These are phyloP conservation scores for Leptopilina clavipes DNA, from an alignment of 1,140 invertebrate species.

Conservation along the genomic window DNA sequence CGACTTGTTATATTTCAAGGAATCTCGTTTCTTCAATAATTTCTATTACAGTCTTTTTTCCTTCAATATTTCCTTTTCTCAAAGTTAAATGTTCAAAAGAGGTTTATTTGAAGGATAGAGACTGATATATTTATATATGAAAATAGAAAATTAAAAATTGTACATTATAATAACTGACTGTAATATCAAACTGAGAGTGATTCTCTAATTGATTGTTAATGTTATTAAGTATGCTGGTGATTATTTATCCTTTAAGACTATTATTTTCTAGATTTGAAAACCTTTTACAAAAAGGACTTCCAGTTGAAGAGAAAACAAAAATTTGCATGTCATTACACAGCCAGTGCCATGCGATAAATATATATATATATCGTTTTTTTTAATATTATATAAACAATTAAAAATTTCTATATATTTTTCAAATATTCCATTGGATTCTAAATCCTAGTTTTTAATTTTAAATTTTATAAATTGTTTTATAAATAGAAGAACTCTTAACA, in stretches of 20 bases:
- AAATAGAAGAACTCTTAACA: not conserved
- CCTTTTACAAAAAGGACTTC: slow-evolving; percentile 3
- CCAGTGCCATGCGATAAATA: slow-evolving; percentile 8
- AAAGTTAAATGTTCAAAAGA: not conserved
- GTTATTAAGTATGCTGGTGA: not conserved
- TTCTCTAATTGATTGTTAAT: slow-evolving; percentile 12
- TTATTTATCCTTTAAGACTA: not conserved
- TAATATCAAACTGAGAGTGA: slow-evolving; percentile 3
- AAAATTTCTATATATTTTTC: slow-evolving; percentile 11
- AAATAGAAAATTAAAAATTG: not conserved
- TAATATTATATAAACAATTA: not conserved
- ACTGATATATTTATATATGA: not conserved
- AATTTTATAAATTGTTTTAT: not conserved
- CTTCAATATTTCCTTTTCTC: not conserved
- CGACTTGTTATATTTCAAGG: not conserved
- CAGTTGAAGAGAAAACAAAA: not conserved
- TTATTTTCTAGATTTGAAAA: not conserved
- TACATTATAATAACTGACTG: slow-evolving; percentile 22
- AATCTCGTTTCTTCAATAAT: slow-evolving; percentile 1
- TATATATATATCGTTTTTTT: not conserved
- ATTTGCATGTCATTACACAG: not conserved
- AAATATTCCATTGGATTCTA: not conserved
- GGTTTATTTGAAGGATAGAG: not conserved
- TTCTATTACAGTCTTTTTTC: not conserved
- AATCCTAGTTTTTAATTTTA: not conserved